phyloP scores from a whole-genome alignment of 64 coral and sea anemone species.

The Pocillopora damicornis region DNA sequence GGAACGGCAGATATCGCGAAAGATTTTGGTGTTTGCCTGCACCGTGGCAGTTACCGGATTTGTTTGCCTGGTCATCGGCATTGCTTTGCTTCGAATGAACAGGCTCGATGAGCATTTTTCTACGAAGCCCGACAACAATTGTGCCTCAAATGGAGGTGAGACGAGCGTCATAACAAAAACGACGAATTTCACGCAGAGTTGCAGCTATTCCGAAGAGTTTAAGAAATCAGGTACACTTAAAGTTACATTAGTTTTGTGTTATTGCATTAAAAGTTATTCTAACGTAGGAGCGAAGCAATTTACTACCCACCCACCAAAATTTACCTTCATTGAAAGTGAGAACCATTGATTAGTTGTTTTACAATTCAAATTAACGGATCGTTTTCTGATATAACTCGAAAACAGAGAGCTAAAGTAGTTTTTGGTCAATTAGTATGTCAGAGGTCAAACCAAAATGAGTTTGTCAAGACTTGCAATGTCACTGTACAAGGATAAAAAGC shows the following conservation, averaged over 20 bases:
- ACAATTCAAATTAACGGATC: constrained; percentile 31
- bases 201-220: constrained; percentile 22
- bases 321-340: not conserved
- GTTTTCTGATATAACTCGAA: not conserved
- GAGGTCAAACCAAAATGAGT: not conserved
- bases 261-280: not conserved
- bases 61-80: constrained; percentile 6
- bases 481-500: not conserved
- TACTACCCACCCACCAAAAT: not conserved
- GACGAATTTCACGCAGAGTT: constrained; percentile 22
- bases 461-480: not conserved
- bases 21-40: constrained; percentile 39
- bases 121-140: not conserved
- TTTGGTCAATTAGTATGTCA: constrained; percentile 28
- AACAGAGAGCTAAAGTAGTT: not conserved
- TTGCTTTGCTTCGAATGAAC: constrained; percentile 23
- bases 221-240: constrained; percentile 17
- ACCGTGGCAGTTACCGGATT: constrained; percentile 10
- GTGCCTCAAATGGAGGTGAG: not conserved
- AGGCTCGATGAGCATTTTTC: not conserved
- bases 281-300: not conserved
- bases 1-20: constrained; percentile 32
- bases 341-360: constrained; percentile 12
- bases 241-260: not conserved
- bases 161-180: not conserved